These are phyloP conservation scores for Urocolius indicus DNA, from an alignment of 2,113 vertebrate species.

Conservation along the genomic window DNA sequence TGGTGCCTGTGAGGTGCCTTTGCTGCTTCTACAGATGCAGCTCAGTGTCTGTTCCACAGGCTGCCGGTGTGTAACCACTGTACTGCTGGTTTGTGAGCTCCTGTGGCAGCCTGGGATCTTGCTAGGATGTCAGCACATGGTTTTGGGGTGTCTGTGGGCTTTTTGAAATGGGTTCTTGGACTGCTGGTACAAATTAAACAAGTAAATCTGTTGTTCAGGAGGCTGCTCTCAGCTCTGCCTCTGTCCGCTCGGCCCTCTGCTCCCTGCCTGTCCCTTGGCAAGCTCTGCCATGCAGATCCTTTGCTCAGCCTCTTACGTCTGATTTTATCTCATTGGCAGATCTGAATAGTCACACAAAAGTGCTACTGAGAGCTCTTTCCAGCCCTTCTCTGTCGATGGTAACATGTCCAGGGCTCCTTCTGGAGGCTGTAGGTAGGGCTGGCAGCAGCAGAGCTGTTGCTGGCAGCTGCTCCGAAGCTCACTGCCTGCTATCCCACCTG, in stretches of 20 bases:
- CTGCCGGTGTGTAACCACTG: not conserved
- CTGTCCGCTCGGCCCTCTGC: not conserved
- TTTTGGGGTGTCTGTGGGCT: not conserved
- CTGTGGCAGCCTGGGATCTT: not conserved
- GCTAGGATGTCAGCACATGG: not conserved
- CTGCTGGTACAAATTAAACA: not conserved
- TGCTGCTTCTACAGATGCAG: not conserved
- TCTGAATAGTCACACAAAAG: not conserved
- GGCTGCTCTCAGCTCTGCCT: not conserved
- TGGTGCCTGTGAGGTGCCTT: accelerated
- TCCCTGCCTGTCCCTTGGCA: not conserved
- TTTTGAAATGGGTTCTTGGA: not conserved
- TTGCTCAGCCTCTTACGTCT: not conserved
- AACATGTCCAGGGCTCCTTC: accelerated
- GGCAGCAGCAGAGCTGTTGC: not conserved
- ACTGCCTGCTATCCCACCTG: not conserved
- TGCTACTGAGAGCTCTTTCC: not conserved
- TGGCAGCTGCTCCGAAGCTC: not conserved
- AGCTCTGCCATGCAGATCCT: not conserved
- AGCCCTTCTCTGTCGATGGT: not conserved
- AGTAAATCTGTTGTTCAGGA: not conserved
- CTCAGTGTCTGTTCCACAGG: accelerated
- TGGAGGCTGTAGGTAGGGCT: not conserved
- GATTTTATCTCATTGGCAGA: accelerated
- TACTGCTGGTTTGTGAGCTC: not conserved